These are phyloP conservation scores for Drosophila gaucha DNA, from an alignment of 2,888 invertebrate species.

Conservation along the genomic window DNA sequence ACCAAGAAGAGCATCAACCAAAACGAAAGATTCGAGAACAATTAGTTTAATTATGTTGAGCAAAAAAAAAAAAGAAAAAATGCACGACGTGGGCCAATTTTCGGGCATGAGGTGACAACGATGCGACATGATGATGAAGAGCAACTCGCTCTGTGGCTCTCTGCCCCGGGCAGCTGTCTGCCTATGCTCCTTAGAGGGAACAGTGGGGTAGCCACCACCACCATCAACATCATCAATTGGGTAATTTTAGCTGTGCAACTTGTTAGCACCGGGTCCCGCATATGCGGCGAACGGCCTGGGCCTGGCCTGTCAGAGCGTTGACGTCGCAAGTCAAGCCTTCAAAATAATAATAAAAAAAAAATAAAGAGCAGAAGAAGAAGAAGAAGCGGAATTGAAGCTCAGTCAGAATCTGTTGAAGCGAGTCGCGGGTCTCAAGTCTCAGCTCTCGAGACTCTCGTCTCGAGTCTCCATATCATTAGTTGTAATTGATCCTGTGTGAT, in stretches of 20 bases:
- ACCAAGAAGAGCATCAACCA: background rate
- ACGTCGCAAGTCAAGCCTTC: slow-evolving; percentile 63
- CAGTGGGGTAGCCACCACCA: slow-evolving; percentile 10
- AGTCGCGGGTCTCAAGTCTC: slow-evolving; percentile 8
- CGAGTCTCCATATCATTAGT: slow-evolving; percentile 77
- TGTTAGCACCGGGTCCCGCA: slow-evolving; percentile 76
- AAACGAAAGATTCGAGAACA: slow-evolving; percentile 51
- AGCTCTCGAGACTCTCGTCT: slow-evolving; percentile 18
- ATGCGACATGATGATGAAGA: slow-evolving; percentile 76
- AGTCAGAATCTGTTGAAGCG: slow-evolving; percentile 13
- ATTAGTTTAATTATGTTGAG: slow-evolving; percentile 77
- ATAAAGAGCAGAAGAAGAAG: background rate
- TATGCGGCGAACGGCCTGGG: slow-evolving; percentile 39
- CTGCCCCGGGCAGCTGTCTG: no score
- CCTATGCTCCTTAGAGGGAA: slow-evolving; percentile 2
- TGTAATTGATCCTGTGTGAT: slow-evolving; percentile 82
- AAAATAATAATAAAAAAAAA: slow-evolving; percentile 9
- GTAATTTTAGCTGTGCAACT: slow-evolving; percentile 77
- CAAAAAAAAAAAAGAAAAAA: slow-evolving; percentile 5
- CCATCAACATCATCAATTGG: slow-evolving; percentile 68
- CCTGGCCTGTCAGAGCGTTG: slow-evolving; percentile 59
- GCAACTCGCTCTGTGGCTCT: slow-evolving; percentile 33
- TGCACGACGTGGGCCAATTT: slow-evolving; percentile 47
- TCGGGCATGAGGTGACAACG: slow-evolving; percentile 78
- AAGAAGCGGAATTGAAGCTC: slow-evolving; percentile 20